Conservation (phyloP, 2,797 vertebrate species). For the Acrocephalus scirpaceus region DNA sequence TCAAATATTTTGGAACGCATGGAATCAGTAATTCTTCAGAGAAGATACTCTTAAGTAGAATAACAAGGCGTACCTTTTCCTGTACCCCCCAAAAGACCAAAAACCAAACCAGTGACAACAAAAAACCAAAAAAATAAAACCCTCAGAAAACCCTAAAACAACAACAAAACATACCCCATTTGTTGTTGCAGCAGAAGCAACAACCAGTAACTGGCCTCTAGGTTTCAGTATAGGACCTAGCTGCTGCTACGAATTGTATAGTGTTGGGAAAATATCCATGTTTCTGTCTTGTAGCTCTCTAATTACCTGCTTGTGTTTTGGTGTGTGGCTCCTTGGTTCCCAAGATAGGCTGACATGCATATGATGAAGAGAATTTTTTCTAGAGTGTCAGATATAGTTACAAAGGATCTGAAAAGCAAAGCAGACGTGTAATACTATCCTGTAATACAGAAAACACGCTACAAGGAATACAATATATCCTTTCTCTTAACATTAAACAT, state of each 20-base stretch:
- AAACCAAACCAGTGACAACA: neutral
- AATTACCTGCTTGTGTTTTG: neutral
- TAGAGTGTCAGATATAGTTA: neutral
- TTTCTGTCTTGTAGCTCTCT: neutral
- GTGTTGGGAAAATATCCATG: neutral
- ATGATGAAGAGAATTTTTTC: neutral
- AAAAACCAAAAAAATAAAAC: accelerated
- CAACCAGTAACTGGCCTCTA: neutral
- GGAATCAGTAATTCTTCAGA: neutral
- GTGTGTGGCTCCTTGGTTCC: neutral
- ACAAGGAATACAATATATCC: neutral
- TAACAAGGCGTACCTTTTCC: neutral
- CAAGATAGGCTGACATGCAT: neutral
- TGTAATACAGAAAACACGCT: neutral
- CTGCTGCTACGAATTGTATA: neutral
- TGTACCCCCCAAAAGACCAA: accelerated
- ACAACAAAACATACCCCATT: accelerated
- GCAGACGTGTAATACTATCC: neutral
- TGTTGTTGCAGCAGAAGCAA: neutral
- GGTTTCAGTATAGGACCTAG: neutral
- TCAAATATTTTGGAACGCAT: neutral
- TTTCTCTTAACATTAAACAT: neutral
- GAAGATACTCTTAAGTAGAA: neutral
- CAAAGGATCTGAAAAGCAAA: neutral
- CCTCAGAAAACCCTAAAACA: neutral